Evolutionary conservation across 2,113 vertebrate genomes (phyloP), one percentile per base, ranked within the genome.

Genomic region (Malurus melanocephalus): DNA sequence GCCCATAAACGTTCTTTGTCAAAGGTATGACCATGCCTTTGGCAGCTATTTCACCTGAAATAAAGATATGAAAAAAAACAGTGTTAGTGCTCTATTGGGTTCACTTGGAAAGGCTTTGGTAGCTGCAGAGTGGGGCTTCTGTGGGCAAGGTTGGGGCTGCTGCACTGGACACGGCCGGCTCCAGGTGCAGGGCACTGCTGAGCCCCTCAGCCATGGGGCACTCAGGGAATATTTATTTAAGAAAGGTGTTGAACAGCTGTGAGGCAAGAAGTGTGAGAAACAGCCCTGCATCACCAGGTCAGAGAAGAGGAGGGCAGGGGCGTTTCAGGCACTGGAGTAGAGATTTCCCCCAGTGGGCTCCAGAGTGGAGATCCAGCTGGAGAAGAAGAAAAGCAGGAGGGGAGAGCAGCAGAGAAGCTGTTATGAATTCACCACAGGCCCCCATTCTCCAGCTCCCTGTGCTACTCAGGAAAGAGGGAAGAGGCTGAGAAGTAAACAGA

Each of bases 11-110:
- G 4, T 98, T 98, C 96, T 98, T 99, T 0, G 96, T 98, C 97
- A 99, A 89, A 9, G 99, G 99, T 61, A 98, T 90, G 48, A 99
- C 97, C 80, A 99, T 93, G 40, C 99, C 99, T 96, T 98, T 99
- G 10, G 95, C 93, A 23, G 62, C 89, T 95, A 99, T 98, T 97
- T 99, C 99, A 93, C 98, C 99, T 99, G 93, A 53, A 96, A 96
- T 64, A 95, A 88, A 90, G 61, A 64, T 28, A 81, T 21, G 26
- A 1, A 38, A 73, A 64, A 64, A 40, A 23, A 3, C 11, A 18
- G 16, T 2, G 19, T 86, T 77, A 77, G 62, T 21, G 14, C 35
- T 38, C 14, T 23, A 12, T 30, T 0, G 2, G 13, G 24, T 46
- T 57, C 62, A 33, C 33, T 21, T 1, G 0, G 17, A 53, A 65